Conservation (phyloP, 1,140 invertebrate genomes). For the Micrasema minimum region DNA sequence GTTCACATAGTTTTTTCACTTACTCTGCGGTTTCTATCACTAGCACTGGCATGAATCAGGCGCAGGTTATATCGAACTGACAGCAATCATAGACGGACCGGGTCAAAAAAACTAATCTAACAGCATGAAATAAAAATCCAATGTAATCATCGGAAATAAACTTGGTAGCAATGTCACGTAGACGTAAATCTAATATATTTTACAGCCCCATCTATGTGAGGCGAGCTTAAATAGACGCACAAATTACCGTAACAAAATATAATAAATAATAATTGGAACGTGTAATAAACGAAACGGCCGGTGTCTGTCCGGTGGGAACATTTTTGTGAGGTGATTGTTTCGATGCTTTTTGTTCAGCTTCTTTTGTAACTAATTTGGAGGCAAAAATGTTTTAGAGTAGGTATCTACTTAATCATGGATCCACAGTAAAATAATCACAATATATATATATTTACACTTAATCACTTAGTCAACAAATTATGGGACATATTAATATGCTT, state of each 20-base stretch:
- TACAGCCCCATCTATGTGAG: constrained; percentile 45
- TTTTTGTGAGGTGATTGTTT: constrained; percentile 17
- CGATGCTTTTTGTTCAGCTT: constrained; percentile 27
- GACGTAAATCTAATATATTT: constrained; percentile 53
- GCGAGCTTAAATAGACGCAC: constrained; percentile 42
- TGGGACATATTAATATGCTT: too few relatives aligned
- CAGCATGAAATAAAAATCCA: constrained; percentile 39
- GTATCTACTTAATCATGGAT: too few relatives aligned
- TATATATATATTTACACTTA: too few relatives aligned
- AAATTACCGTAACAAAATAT: constrained; percentile 44
- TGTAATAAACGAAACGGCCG: constrained; percentile 46
- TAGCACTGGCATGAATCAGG: constrained; percentile 32
- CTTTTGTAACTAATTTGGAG: constrained; percentile 5
- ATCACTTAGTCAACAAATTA: too few relatives aligned
- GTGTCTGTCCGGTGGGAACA: constrained; percentile 37
- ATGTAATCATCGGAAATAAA: constrained; percentile 53
- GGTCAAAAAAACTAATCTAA: constrained; percentile 46
- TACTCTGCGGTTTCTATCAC: constrained; percentile 48
- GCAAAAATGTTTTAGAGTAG: not conserved
- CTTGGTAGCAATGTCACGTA: constrained; percentile 54
- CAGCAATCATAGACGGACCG: constrained; percentile 40
- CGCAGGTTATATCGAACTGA: constrained; percentile 33
- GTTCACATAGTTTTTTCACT: constrained; percentile 50
- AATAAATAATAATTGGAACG: constrained; percentile 49
- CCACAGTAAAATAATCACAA: too few relatives aligned